Evolutionary conservation across 2,113 vertebrate species (phyloP).

Genomic region (Cepphus grylle): DNA sequence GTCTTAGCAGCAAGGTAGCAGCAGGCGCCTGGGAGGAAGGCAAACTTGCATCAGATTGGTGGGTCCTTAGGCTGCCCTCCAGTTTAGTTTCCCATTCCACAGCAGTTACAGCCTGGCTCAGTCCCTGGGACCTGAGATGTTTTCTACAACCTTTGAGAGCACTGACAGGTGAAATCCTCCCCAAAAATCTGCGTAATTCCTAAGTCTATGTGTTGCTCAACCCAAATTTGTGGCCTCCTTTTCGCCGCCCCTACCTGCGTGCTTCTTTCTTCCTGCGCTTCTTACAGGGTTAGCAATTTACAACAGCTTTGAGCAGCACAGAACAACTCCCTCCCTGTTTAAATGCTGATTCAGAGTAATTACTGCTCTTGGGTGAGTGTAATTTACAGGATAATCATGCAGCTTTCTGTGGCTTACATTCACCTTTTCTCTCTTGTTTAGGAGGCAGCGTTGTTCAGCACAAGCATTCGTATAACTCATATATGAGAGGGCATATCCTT

Average conservation of each 20-base stretch:
- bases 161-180: background rate
- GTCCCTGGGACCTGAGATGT: background rate
- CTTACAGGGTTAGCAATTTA: background rate
- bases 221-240: background rate
- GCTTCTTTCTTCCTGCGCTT: background rate
- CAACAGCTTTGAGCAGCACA: background rate
- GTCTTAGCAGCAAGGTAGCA: background rate
- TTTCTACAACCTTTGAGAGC: background rate
- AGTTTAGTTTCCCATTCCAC: background rate
- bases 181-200: background rate
- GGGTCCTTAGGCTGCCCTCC: background rate
- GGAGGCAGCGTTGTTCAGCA: slow-evolving; percentile 8
- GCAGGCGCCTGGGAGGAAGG: background rate
- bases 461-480: background rate
- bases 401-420: background rate
- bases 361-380: slow-evolving; percentile 3
- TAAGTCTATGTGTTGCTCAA: background rate
- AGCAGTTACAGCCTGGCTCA: background rate
- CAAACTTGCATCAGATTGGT: background rate
- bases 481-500: slow-evolving; percentile 31
- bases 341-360: slow-evolving; percentile 29
- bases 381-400: background rate
- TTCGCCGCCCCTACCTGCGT: rapidly evolving
- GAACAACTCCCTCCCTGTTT: background rate
- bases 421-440: slow-evolving; percentile 28